Conservation (phyloP, 2,888 invertebrate genomes). For the Chloroclysta siterata region DNA sequence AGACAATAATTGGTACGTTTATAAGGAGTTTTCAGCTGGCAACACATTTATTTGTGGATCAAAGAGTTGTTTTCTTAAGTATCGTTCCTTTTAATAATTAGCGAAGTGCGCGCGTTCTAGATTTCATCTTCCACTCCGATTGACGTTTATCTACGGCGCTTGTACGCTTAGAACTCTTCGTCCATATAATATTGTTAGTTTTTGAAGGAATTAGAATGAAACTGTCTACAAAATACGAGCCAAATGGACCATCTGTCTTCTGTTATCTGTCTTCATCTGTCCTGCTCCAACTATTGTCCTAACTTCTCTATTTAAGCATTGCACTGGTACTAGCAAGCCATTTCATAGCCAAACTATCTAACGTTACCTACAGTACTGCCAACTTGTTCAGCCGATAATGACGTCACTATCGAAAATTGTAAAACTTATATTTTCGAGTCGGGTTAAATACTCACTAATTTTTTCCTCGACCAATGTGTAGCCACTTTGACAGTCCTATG, state of each 20-base stretch:
- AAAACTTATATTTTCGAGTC: too few relatives aligned
- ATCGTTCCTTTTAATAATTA: conserved; percentile 23
- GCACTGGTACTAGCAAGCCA: neutral
- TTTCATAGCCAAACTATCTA: neutral
- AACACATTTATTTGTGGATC: conserved; percentile 21
- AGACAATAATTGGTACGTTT: conserved; percentile 57
- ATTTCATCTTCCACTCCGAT: conserved; percentile 17
- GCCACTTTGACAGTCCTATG: too few relatives aligned
- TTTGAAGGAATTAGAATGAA: neutral
- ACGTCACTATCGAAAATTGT: too few relatives aligned
- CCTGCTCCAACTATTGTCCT: neutral
- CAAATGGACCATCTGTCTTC: too few relatives aligned
- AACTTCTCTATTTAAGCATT: neutral
- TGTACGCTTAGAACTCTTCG: neutral
- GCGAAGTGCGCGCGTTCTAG: conserved; percentile 11
- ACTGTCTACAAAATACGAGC: neutral
- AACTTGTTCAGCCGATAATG: too few relatives aligned
- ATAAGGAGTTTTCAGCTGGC: conserved; percentile 38
- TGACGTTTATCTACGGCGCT: conserved; percentile 4
- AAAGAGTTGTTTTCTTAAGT: conserved; percentile 30
- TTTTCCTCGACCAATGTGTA: too few relatives aligned
- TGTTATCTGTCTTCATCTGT: too few relatives aligned
- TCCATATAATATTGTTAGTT: neutral
- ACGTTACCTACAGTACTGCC: too few relatives aligned
- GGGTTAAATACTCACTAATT: too few relatives aligned